A percentile compares a stretch with the other conserved stretches of the same genome.
phyloP scores from a whole-genome alignment of 2,888 invertebrate species.

The Chloroclystis v-ata region DNA sequence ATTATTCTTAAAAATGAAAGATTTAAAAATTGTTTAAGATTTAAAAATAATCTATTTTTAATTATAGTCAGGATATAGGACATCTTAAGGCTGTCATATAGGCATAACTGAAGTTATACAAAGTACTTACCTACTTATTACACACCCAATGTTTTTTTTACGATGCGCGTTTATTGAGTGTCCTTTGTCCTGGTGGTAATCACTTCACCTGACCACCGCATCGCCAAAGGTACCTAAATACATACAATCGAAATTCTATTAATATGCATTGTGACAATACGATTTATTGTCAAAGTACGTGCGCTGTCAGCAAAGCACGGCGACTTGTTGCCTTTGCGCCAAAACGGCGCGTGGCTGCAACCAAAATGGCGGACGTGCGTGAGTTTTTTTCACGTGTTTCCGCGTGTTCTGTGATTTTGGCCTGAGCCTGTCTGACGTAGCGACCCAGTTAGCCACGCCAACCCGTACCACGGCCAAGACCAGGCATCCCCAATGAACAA shows the following conservation, averaged over 20 bases:
- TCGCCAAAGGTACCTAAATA: constrained; percentile 58
- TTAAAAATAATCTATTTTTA: no score
- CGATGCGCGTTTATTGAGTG: no score
- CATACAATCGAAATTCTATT: constrained; percentile 60
- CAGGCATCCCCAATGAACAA: constrained; percentile 75
- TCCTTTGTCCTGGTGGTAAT: constrained; percentile 16
- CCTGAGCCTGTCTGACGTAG: constrained; percentile 70
- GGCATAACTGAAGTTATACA: no score
- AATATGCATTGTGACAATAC: constrained; percentile 66
- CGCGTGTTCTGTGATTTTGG: constrained; percentile 73
- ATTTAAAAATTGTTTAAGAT: no score
- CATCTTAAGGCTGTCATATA: no score
- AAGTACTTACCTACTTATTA: no score
- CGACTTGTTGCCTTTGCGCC: constrained; percentile 44
- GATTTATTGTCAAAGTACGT: constrained; percentile 75
- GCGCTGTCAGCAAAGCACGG: constrained; percentile 53
- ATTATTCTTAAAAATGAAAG: no score
- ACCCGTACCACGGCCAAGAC: constrained; percentile 76
- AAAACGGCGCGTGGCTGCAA: constrained; percentile 52
- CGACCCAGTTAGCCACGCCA: constrained; percentile 75
- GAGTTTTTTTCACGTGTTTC: constrained; percentile 64
- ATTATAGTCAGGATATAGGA: no score
- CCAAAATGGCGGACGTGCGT: constrained; percentile 51
- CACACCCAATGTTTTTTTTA: no score
- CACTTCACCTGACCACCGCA: no score